A percentile compares a stretch with the other conserved stretches of the same genome.
phyloP scores from a whole-genome alignment of 2,113 vertebrate genomes.

The Seriola rivoliana region DNA sequence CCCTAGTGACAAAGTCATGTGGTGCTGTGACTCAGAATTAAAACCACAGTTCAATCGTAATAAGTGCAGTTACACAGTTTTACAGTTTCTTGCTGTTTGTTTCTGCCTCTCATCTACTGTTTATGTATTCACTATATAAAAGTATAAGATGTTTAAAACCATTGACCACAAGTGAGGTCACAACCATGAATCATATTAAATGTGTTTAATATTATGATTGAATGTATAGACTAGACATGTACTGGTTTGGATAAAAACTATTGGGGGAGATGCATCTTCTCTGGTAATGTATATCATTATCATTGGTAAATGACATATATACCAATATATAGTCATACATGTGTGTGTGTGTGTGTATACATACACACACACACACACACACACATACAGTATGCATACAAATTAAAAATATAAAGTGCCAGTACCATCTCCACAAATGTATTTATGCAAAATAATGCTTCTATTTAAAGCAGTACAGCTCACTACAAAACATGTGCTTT shows the following conservation, averaged over 20 bases:
- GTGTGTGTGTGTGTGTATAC: not conserved
- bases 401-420: not conserved
- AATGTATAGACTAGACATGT: not conserved
- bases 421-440: not conserved
- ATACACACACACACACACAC: not conserved
- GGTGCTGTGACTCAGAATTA: conserved; percentile 2
- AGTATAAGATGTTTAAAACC: not conserved
- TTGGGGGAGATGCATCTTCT: not conserved
- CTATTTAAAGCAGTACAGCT: not conserved
- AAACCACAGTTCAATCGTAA: conserved; percentile 23
- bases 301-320: not conserved
- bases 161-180: not conserved
- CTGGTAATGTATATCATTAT: not conserved
- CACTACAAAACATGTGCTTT: not conserved
- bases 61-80: not conserved
- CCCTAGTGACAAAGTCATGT: conserved; percentile 15
- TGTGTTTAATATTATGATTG: not conserved
- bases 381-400: not conserved
- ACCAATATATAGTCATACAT: not conserved
- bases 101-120: not conserved
- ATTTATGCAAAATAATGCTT: not conserved
- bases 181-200: not conserved
- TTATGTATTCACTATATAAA: not conserved
- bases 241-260: not conserved
- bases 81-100: not conserved